Evolutionary conservation across 2,113 vertebrate species (phyloP).

Genomic region (Forbesichthys papilliferus): DNA sequence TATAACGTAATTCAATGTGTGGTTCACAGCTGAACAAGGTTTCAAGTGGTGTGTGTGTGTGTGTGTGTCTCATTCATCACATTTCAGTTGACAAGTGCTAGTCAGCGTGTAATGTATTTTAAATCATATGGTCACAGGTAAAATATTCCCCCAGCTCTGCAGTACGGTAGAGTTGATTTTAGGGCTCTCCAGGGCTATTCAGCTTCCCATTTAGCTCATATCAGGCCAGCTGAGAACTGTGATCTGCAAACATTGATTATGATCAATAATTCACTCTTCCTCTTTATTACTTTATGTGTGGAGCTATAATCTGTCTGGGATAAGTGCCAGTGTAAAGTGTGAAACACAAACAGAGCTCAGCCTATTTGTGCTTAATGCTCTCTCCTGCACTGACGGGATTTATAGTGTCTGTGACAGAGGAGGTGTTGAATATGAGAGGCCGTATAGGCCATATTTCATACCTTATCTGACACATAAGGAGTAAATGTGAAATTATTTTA

Average conservation of each 20-base stretch:
- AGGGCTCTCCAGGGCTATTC: background rate
- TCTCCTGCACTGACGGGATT: background rate
- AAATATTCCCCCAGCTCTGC: background rate
- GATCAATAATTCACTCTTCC: slow-evolving; percentile 64
- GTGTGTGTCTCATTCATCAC: slow-evolving; percentile 2
- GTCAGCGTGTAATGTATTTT: background rate
- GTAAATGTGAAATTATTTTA: no score
- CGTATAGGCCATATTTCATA: no score
- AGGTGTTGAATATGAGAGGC: no score
- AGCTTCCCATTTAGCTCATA: slow-evolving; percentile 32
- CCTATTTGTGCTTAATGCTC: slow-evolving; percentile 33
- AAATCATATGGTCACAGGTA: background rate
- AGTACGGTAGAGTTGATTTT: slow-evolving; percentile 12
- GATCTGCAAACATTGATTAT: slow-evolving; percentile 62
- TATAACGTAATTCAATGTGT: slow-evolving; percentile 60
- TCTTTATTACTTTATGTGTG: slow-evolving; percentile 64
- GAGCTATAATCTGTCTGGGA: slow-evolving; percentile 47
- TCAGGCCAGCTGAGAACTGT: slow-evolving; percentile 51
- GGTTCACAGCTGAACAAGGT: slow-evolving; percentile 46
- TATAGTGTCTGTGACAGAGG: background rate
- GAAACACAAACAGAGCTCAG: slow-evolving; percentile 3
- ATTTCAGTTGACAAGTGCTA: background rate
- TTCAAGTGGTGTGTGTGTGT: slow-evolving; percentile 32
- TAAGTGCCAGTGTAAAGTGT: slow-evolving; percentile 30
- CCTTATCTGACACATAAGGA: no score